Conservation (phyloP, 1,140 invertebrate genomes). For the Anoplolepis gracilipes region DNA sequence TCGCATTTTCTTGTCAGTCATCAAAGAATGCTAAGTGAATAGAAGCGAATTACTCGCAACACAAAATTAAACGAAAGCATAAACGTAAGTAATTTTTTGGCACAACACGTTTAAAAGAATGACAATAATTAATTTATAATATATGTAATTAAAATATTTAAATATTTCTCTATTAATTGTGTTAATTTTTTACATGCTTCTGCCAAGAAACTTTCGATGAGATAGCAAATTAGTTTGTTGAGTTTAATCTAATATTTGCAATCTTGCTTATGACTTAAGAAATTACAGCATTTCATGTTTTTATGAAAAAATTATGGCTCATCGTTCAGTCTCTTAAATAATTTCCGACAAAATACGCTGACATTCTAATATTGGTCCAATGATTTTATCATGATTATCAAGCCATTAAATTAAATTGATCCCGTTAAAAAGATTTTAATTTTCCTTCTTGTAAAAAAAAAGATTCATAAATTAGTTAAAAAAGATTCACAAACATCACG, state of each 20-base stretch:
- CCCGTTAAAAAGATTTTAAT: constrained; percentile 2
- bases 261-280: neutral
- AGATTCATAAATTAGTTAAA: constrained; percentile 22
- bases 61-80: neutral
- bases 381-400: neutral
- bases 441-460: neutral
- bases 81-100: neutral
- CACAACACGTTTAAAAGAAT: neutral
- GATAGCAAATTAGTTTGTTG: neutral
- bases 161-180: neutral
- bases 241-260: neutral
- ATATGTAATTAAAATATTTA: neutral
- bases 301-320: neutral
- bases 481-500: neutral
- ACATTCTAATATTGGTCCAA: neutral
- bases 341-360: neutral
- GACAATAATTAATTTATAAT: neutral
- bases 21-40: neutral
- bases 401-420: neutral
- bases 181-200: neutral
- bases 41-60: neutral
- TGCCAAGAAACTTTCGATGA: neutral
- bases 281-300: too few species aligned
- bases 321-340: neutral
- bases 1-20: neutral